Evolutionary conservation across 2,113 vertebrate genomes (phyloP), one percentile per base, ranked within the genome.

Genomic region (Athene noctua): DNA sequence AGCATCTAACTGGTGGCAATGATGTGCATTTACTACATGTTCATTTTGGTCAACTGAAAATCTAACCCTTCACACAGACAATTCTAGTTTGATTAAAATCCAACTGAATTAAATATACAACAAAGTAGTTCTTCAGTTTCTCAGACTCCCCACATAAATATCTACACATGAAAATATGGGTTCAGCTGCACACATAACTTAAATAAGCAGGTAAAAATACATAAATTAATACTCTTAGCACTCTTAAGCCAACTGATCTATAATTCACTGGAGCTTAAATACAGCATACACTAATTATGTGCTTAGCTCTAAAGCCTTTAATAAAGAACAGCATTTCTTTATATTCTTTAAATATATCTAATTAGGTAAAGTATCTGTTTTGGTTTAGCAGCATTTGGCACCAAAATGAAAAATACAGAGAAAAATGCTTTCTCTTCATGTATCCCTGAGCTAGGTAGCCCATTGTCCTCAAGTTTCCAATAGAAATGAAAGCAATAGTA

Each of bases 251-350:
- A 86, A 66, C 82, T 70, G 36, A 92, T 96, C 74, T 86, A 68
- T 88, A 96, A 93, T 65, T 94, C 63, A 42, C 63, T 86, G 59
- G 12, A 83, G 51, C 25, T 96, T 94, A 92, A 71, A 92, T 92
- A 51, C 67, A 93, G 46, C 46, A 61, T 73, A 73, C 51, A 27
- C 32, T 80, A 94, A 96, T 96, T 88, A 96, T 80, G 52, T 70
- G 55, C 88, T 97, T 96, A 96, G 11, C n/a, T 91, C 46, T 91
- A 92, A 97, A 95, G 77, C 72, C 86, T 95, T 96, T 95, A 95
- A 88, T 95, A 86, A 86, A 94, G 86, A 80, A 90, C 94, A 92
- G 15, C 11, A 86, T 84, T 90, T 94, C 9, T 86, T 96, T 86
- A 92, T 94, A 92, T 90, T 94, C 9, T 86, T 96, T 86, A 94